Evolutionary conservation across 2,888 invertebrate genomes (phyloP).

Genomic region (Drosophila ustulata): DNA sequence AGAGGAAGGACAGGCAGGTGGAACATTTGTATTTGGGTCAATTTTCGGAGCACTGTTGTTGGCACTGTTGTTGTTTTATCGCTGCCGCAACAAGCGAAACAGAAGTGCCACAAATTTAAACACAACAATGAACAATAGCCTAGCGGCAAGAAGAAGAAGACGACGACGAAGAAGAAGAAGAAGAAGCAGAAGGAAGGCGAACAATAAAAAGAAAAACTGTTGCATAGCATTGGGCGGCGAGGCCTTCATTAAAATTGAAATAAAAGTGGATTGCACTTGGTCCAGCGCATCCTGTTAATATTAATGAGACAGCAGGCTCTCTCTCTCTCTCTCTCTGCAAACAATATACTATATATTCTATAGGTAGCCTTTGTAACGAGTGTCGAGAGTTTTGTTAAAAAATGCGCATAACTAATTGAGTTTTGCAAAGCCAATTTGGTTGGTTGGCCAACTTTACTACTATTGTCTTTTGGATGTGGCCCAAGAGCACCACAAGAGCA

Average conservation of each 20-base stretch:
- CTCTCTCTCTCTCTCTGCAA: too few relatives aligned
- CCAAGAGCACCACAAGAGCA: background rate
- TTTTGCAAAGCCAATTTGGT: constrained; percentile 35
- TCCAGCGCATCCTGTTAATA: constrained; percentile 40
- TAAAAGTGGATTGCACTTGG: constrained; percentile 46
- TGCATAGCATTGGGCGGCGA: constrained; percentile 50
- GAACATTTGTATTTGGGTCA: constrained; percentile 68
- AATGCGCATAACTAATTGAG: constrained; percentile 58
- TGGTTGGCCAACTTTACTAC: constrained; percentile 38
- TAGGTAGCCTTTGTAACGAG: constrained; percentile 13
- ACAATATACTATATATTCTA: background rate
- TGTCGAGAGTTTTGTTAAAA: constrained; percentile 31
- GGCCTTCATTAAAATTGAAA: constrained; percentile 43
- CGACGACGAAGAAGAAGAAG: background rate
- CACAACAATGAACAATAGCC: constrained; percentile 17
- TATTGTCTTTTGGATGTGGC: constrained; percentile 37
- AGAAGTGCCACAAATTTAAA: constrained; percentile 71
- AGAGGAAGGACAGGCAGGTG: constrained; percentile 28
- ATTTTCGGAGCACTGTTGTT: constrained; percentile 24
- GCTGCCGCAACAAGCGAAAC: constrained; percentile 56
- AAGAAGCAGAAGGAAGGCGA: constrained; percentile 1
- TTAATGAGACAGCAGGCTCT: constrained; percentile 44
- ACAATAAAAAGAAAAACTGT: constrained; percentile 34
- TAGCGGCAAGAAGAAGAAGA: background rate
- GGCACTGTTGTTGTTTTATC: constrained; percentile 34